A percentile compares a stretch with the other conserved stretches of the same genome.
phyloP scores from a whole-genome alignment of 2,888 invertebrate species.

The Unio delphinus region DNA sequence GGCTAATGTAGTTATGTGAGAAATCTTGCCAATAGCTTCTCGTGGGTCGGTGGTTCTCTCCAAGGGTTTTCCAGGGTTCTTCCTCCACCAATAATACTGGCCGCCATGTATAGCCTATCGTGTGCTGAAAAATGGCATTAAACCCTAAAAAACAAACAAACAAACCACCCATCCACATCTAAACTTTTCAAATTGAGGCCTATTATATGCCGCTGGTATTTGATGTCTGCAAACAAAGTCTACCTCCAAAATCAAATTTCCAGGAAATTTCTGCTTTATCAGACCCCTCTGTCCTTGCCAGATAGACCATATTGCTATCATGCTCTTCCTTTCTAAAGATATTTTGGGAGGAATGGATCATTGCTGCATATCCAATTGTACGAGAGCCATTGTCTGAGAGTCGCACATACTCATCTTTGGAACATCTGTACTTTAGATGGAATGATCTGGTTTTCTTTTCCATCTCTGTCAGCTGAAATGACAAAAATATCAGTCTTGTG shows the following conservation, averaged over 20 bases:
- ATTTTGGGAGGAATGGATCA: constrained; percentile 77
- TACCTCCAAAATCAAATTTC: constrained; percentile 78
- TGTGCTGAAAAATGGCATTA: too few relatives aligned
- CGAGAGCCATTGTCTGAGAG: constrained; percentile 42
- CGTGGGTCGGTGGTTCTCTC: too few relatives aligned
- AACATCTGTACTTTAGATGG: constrained; percentile 75
- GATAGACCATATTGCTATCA: constrained; percentile 94
- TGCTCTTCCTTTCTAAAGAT: constrained; percentile 87
- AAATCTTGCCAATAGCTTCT: too few relatives aligned
- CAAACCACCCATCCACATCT: too few relatives aligned
- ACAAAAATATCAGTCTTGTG: neutral
- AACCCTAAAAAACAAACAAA: too few relatives aligned
- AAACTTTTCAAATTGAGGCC: neutral
- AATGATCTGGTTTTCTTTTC: constrained; percentile 61
- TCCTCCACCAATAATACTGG: too few relatives aligned
- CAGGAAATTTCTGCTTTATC: constrained; percentile 78
- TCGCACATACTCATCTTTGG: constrained; percentile 76
- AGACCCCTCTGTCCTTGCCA: constrained; percentile 78
- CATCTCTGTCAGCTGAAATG: constrained; percentile 59
- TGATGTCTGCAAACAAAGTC: neutral
- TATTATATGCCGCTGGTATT: neutral
- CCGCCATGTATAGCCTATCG: too few relatives aligned
- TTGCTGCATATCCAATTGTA: constrained; percentile 79
- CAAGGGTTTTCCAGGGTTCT: too few relatives aligned
- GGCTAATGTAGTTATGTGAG: too few relatives aligned